Base-by-base conservation (phyloP, 2,888 invertebrate species). In the Petrophora chlorosata region DNA sequence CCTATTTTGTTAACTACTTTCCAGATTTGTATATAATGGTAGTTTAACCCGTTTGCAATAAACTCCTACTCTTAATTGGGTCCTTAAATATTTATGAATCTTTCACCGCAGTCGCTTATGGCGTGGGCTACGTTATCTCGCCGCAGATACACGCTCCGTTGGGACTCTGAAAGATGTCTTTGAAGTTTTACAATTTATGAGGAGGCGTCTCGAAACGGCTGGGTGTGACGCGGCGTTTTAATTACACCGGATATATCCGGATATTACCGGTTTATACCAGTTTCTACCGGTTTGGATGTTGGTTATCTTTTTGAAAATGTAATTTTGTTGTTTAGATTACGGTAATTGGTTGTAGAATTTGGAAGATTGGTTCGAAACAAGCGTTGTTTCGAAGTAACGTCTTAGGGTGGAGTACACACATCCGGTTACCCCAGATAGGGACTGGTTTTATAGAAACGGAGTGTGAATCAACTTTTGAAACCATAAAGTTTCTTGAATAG, bases 151-250 rank as follows among this genome's bases (percentile, higher is more conserved):
- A 61, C 57, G 59, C 63, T 59, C 36, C 54, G 47, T 28, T 58
- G 62, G 48, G 39, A 54, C 33, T 44, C 56, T 59, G 48, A 61
- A 56, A 61, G 55, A 67, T 64, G 59, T 57, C 69, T 69, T 65
- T 67, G 64, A 68, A 64, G 65, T 69, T 65, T 57, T 49, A 62
- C 61, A 56, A 61, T 66, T 61, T 65, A 59, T 63, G 58, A 61
- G 56, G 38, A 38, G 53, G 35, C 35, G 40, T 53, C 41, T 34
- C 45, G 9, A 10, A 19, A 34, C 28, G 28, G 30, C 14, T 33
- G 15, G 12, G 32, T 40, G 15, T 47, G 46, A 34, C 36, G 30
- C 43, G 30, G 50, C 52, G 34, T 55, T 65, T 56, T 58, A 64
- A 62, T 64, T 60, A 58, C 39, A 33, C 19, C 45, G 32, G 44